Percentiles rank a stretch among this genome's conserved stretches.
Conservation (phyloP, 2,888 invertebrate species). For the Gymnoscelis rufifasciata region DNA sequence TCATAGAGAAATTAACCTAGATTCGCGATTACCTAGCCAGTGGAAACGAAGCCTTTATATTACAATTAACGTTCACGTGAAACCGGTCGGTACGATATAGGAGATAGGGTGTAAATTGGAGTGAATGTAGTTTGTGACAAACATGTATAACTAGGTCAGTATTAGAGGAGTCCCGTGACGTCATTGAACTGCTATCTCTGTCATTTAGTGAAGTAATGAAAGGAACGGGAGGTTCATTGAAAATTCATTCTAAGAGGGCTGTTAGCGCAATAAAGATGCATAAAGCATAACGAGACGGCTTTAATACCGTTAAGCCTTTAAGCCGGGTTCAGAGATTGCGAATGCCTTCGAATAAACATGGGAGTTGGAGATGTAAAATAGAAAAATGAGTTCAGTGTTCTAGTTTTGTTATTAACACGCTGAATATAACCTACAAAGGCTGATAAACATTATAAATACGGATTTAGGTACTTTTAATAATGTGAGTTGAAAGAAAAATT, state of each 20-base stretch:
- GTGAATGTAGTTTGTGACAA: constrained; percentile 14
- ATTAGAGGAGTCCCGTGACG: constrained; percentile 44
- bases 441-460: too few relatives aligned
- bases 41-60: constrained; percentile 8
- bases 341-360: constrained; percentile 9
- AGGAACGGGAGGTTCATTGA: constrained; percentile 48
- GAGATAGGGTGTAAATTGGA: constrained; percentile 12
- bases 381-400: too few relatives aligned
- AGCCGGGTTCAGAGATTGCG: background rate
- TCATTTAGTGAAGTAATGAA: constrained; percentile 29
- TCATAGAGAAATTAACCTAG: constrained; percentile 43
- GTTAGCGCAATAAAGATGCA: constrained; percentile 22
- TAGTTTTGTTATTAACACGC: too few relatives aligned
- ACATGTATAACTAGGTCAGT: constrained; percentile 35
- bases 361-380: background rate
- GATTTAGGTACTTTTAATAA: too few relatives aligned
- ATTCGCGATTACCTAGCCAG: constrained; percentile 30
- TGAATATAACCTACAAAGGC: too few relatives aligned
- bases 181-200: constrained; percentile 41
- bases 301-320: constrained; percentile 6
- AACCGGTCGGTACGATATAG: constrained; percentile 4
- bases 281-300: constrained; percentile 12
- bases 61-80: background rate
- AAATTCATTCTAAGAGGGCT: constrained; percentile 19
- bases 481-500: too few relatives aligned